phyloP scores from a whole-genome alignment of 2,888 invertebrate genomes.

The Diabrotica balteata region DNA sequence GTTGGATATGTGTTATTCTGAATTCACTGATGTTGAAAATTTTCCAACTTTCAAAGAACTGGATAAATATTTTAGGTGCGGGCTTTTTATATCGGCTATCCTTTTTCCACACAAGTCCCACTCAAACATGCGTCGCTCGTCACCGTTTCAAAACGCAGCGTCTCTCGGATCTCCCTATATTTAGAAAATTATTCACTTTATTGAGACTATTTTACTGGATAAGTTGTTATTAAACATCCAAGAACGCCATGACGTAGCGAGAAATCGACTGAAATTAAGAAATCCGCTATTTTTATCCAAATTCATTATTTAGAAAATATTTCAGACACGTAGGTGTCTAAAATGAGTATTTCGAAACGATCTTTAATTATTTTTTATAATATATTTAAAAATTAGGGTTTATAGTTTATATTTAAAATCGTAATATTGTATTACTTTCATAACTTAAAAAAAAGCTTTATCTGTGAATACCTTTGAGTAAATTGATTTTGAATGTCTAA shows the following conservation, averaged over 20 bases:
- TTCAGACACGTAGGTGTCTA: too few species aligned
- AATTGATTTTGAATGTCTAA: too few species aligned
- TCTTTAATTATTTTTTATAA: too few species aligned
- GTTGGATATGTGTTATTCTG: conserved; percentile 33
- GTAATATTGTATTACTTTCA: too few species aligned
- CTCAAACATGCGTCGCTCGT: conserved; percentile 26
- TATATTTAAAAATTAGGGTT: too few species aligned
- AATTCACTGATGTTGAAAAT: conserved; percentile 40
- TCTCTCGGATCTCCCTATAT: conserved; percentile 48
- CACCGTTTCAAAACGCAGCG: conserved; percentile 19
- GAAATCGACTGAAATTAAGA: not conserved
- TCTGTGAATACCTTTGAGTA: too few species aligned
- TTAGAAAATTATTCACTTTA: conserved; percentile 56
- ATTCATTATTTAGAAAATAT: too few species aligned
- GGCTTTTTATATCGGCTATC: conserved; percentile 54
- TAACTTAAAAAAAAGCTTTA: too few species aligned
- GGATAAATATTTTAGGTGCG: conserved; percentile 47
- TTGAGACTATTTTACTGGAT: conserved; percentile 36
- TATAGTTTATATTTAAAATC: too few species aligned
- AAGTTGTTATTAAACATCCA: conserved; percentile 35
- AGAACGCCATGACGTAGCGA: conserved; percentile 23
- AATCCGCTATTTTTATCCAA: not conserved
- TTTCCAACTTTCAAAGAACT: conserved; percentile 52
- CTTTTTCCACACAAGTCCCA: conserved; percentile 38
- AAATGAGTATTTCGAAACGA: too few species aligned